Base-by-base conservation (phyloP, 2,113 vertebrate species). In the Lagopus muta region DNA sequence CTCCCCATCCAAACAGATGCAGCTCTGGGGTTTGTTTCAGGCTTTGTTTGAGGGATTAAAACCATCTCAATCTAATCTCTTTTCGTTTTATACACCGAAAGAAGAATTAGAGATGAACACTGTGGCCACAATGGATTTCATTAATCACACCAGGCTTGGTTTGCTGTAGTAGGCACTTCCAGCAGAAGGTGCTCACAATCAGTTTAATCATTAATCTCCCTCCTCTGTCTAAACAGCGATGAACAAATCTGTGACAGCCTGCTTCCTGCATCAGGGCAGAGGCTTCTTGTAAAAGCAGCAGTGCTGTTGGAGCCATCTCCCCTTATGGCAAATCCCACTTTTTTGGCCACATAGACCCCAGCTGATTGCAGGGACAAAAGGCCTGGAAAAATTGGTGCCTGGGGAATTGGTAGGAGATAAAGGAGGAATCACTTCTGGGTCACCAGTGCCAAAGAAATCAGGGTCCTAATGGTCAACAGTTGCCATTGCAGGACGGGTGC, bases 111-210 rank as follows among this genome's bases (percentile, higher is more conserved):
- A 85, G 86, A 87, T 91, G 78, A 95, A 91, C 92, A 86, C 77
- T 72, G 64, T 77, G 74, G 62, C 78, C 85, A 85, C 90, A 84
- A 25, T 90, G 92, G 74, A 92, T 97, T 95, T 96, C 43, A 81
- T 81, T 96, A 95, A 96, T 91, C 89, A 87, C 70, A 93, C 55
- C 90, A 82, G 60, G 89, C 38, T 89, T 90, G 65, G 42, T 89
- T 75, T 96, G 94, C 92, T 94, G 84, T 86, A 69, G 88, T 64
- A 92, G 87, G 48, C 64, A 61, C 89, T 85, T 82, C 92, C 93
- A 95, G 90, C 93, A 97, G 87, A 95, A 96, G 94, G 90, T 90
- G 43, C 88, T 95, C 94, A 92, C 65, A 79, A 86, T 94, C 88
- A 86, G 52, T 93, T 78, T 79, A 85, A 89, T 93, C 88, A 89